phyloP scores from a whole-genome alignment of 2,888 invertebrate species.

The Phytoseiulus persimilis region DNA sequence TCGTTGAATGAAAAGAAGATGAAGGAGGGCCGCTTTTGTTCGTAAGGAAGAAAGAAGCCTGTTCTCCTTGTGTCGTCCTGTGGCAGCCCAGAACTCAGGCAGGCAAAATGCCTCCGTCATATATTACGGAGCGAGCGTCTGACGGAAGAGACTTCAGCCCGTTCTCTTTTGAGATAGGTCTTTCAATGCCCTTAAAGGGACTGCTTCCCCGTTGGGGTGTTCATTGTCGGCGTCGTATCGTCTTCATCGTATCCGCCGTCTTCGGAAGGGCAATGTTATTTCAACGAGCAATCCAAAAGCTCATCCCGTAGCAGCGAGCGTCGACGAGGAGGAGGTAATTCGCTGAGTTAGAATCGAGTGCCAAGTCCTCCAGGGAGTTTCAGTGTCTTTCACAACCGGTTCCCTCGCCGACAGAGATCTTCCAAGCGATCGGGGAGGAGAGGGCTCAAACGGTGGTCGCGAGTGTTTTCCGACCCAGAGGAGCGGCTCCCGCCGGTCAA shows the following conservation, averaged over 20 bases:
- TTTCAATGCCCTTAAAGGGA: background rate
- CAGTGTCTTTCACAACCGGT: background rate
- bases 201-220: background rate
- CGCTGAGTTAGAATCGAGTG: background rate
- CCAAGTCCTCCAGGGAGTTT: background rate
- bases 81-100: background rate
- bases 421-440: background rate
- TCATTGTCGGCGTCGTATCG: background rate
- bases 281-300: background rate
- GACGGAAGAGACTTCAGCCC: background rate
- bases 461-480: background rate
- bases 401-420: background rate
- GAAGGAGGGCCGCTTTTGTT: background rate
- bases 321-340: background rate
- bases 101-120: background rate
- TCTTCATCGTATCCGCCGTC: background rate
- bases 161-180: background rate
- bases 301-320: background rate
- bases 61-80: background rate
- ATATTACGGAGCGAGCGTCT: background rate
- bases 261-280: background rate
- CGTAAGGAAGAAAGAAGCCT: background rate
- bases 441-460: background rate
- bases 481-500: background rate
- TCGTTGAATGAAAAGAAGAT: conserved; percentile 5